These are phyloP conservation scores for Ochropleura plecta DNA, from an alignment of 2,888 invertebrate species.

Conservation along the genomic window DNA sequence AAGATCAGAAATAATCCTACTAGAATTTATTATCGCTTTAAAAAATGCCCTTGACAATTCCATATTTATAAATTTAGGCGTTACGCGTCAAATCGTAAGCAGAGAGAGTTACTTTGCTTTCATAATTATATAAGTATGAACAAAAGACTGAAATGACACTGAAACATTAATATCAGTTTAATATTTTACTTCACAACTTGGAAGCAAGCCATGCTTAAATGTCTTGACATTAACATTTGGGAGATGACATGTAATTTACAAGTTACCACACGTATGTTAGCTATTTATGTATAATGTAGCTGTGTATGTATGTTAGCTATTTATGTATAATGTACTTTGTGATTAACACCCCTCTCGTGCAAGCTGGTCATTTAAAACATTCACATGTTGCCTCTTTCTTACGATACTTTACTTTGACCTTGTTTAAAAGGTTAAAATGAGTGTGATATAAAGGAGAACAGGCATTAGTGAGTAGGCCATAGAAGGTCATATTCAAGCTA, in stretches of 20 bases:
- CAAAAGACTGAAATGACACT: neutral
- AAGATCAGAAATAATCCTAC: neutral
- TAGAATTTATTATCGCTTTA: neutral
- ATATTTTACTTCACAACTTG: neutral
- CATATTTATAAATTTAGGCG: neutral
- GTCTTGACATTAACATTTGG: neutral
- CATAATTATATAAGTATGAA: neutral
- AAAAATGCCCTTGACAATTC: neutral
- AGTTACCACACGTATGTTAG: constrained; percentile 9
- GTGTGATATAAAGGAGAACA: neutral
- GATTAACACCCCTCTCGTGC: neutral
- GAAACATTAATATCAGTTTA: neutral
- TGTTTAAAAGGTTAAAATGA: neutral
- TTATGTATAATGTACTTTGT: constrained; percentile 11
- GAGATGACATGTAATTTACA: constrained; percentile 35
- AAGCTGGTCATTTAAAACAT: constrained; percentile 14
- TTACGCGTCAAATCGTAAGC: neutral
- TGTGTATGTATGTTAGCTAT: neutral
- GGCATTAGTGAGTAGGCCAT: neutral
- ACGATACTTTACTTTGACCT: neutral
- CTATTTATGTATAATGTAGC: neutral
- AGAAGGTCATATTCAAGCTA: too few species aligned
- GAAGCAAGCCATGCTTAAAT: neutral
- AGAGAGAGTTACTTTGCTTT: neutral
- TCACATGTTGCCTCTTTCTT: neutral